These are phyloP conservation scores for Pediacus dermestoides DNA, from an alignment of 2,888 invertebrate genomes.

Conservation along the genomic window DNA sequence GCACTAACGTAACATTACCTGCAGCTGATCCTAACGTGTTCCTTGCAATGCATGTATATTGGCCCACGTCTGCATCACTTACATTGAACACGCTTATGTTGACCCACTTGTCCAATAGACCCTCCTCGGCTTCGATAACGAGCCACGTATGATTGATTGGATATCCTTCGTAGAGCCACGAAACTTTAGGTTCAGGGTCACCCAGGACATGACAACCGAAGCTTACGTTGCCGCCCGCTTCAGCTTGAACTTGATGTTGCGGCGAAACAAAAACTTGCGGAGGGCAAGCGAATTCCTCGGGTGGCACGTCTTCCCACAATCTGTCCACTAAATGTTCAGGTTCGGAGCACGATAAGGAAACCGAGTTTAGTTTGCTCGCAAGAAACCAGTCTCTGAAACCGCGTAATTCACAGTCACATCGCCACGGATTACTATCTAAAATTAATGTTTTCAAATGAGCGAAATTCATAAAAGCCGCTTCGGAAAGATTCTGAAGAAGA, in stretches of 20 bases:
- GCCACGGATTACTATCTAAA: slow-evolving; percentile 84
- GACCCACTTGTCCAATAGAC: slow-evolving; percentile 60
- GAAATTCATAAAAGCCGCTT: slow-evolving; percentile 66
- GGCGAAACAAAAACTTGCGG: slow-evolving; percentile 59
- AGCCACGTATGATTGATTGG: slow-evolving; percentile 56
- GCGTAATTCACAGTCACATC: slow-evolving; percentile 81
- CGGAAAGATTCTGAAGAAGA: slow-evolving; percentile 66
- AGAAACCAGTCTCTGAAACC: slow-evolving; percentile 83
- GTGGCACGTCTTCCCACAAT: slow-evolving; percentile 73
- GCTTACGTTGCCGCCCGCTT: slow-evolving; percentile 78
- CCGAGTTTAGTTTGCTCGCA: slow-evolving; percentile 67
- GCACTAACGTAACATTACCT: slow-evolving; percentile 61
- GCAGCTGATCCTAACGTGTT: slow-evolving; percentile 62
- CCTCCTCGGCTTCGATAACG: slow-evolving; percentile 50
- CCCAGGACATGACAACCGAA: slow-evolving; percentile 79
- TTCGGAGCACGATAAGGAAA: slow-evolving; percentile 68
- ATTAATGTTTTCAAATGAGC: slow-evolving; percentile 75
- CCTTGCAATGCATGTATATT: slow-evolving; percentile 77
- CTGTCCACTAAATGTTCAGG: slow-evolving; percentile 67
- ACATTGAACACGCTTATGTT: slow-evolving; percentile 81
- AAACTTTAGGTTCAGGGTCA: slow-evolving; percentile 78
- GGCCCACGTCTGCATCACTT: slow-evolving; percentile 76
- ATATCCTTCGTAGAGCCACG: slow-evolving; percentile 77
- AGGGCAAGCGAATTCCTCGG: slow-evolving; percentile 77
- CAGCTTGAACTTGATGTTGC: slow-evolving; percentile 57